Base-by-base conservation (phyloP, 2,888 invertebrate species). In the Sceliomorpha sp. region DNA sequence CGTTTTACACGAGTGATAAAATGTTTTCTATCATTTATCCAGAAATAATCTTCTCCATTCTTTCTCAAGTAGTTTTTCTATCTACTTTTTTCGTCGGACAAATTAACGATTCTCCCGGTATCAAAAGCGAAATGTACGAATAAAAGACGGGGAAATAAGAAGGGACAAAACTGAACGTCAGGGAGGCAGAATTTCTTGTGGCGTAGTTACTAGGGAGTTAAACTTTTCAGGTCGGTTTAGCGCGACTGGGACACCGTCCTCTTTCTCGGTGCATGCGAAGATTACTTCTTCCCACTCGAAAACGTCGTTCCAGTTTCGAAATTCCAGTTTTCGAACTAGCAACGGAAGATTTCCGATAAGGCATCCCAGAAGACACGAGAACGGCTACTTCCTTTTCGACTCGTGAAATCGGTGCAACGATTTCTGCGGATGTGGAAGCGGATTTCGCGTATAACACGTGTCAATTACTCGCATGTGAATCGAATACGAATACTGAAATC, bases 201-300 rank as follows among this genome's bases (percentile, higher is more conserved):
- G 50, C 63, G 50, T 66, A 68, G 63, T 72, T 64, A 66, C 73
- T 42, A 17, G 68, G 76, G 75, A 76, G 76, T 77, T 73, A 77
- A 80, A 77, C 73, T 77, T 77, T 73, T 67, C 69, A 72, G 64
- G 62, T 75, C 72, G 75, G 72, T 72, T 73, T 74, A 75, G 76
- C 71, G 59, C 78, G 76, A 79, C 77, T 77, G 78, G 73, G 68
- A 73, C 71, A 42, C 47, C 53, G 51, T 62, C 47, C 56, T 58
- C 51, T 44, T 48, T 45, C 17, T 17, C 51, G 27, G 10, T n/a
- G 32, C 63, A n/a, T n/a, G 50, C 55, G 48, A 37, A 32, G 60
- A 73, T 73, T 70, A 72, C 60, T 69, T 68, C 56, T 64, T 66
- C 62, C 42, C 55, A 20, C 55, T 47, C 27, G 27, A 14, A 40